Evolutionary conservation across 2,888 invertebrate species (phyloP).

Genomic region (Thymelicus acteon): DNA sequence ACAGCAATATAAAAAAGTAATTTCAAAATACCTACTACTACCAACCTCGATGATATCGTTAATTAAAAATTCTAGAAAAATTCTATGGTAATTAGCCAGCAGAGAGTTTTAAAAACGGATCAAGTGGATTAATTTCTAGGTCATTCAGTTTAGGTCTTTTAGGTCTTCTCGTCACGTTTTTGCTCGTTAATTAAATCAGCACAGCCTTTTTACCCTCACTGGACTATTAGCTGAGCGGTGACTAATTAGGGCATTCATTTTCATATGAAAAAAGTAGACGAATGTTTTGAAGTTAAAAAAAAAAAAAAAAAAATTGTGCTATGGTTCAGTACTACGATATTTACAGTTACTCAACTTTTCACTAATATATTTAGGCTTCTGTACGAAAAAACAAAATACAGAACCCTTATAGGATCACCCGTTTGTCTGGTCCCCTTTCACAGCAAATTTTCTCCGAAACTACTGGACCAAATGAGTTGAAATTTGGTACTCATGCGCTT

Average conservation of each 20-base stretch:
- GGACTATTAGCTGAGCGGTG: slow-evolving; percentile 31
- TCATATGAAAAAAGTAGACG: slow-evolving; percentile 1
- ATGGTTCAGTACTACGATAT: background rate
- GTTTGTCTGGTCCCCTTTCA: too few relatives aligned
- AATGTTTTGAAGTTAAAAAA: slow-evolving; percentile 1
- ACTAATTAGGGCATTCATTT: slow-evolving; percentile 34
- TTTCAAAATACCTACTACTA: background rate
- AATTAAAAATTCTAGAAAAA: slow-evolving; percentile 4
- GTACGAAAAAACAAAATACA: too few relatives aligned
- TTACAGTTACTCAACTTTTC: too few relatives aligned
- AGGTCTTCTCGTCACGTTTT: slow-evolving; percentile 33
- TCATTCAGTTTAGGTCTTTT: slow-evolving; percentile 28
- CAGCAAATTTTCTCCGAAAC: too few relatives aligned
- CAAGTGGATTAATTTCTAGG: slow-evolving; percentile 30
- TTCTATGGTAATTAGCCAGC: slow-evolving; percentile 12
- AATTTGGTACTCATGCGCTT: too few relatives aligned
- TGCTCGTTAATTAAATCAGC: slow-evolving; percentile 36
- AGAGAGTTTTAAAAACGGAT: slow-evolving; percentile 18
- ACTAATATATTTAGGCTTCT: too few relatives aligned
- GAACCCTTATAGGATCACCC: too few relatives aligned
- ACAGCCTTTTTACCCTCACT: slow-evolving; percentile 24
- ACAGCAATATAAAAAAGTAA: background rate
- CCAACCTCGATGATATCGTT: background rate
- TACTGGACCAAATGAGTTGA: too few relatives aligned
- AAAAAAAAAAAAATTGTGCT: background rate